Conservation (phyloP, 2,113 vertebrate genomes). For the Eudorcas thomsonii region DNA sequence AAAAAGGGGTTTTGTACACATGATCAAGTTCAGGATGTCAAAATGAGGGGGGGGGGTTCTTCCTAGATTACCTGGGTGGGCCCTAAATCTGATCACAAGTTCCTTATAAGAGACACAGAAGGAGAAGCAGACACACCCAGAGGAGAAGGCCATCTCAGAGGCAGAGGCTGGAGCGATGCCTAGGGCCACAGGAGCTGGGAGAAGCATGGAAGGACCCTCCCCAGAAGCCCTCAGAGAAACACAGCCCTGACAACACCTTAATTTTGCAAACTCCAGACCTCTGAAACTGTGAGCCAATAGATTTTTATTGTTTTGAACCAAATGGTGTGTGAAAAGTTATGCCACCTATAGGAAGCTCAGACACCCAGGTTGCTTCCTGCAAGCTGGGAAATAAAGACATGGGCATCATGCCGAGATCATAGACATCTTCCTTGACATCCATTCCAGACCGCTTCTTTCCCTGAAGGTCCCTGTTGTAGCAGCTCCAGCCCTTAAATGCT, state of each 20-base stretch:
- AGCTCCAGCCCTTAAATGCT: background rate
- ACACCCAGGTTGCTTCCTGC: background rate
- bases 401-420: rapidly evolving
- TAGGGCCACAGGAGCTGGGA: background rate
- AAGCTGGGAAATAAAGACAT: too few relatives aligned
- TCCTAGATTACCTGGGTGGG: background rate
- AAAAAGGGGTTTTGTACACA: background rate
- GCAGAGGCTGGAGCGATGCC: rapidly evolving
- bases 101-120: too few relatives aligned
- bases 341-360: background rate
- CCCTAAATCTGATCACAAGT: background rate
- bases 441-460: rapidly evolving
- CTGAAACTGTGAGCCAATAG: background rate
- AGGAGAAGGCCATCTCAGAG: background rate
- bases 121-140: background rate
- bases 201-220: rapidly evolving
- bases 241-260: background rate
- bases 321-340: rapidly evolving
- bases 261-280: background rate
- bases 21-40: background rate
- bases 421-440: rapidly evolving
- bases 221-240: background rate
- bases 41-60: background rate
- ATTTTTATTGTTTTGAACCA: background rate
- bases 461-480: rapidly evolving